These are phyloP conservation scores for Heliocidaris tuberculata DNA, from an alignment of 35 echinoderm and acorn worm species.

Conservation along the genomic window DNA sequence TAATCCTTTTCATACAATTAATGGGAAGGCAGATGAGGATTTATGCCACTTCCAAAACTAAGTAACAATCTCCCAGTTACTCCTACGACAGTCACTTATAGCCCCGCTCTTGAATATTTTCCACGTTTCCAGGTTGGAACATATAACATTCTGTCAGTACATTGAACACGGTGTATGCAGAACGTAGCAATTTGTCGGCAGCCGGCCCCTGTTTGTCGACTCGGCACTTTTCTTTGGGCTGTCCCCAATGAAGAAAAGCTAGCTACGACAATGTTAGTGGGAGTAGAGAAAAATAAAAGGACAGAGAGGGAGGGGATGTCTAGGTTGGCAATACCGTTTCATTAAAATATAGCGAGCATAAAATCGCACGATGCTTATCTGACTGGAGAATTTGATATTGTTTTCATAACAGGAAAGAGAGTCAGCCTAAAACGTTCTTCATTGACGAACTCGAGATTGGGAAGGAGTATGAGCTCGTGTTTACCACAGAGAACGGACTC, in stretches of 20 bases:
- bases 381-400: neutral
- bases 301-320: neutral
- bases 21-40: too few relatives aligned
- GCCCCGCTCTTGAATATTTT: too few relatives aligned
- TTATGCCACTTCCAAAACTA: too few relatives aligned
- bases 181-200: too few relatives aligned
- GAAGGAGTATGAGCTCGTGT: constrained; percentile 53
- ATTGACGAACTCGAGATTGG: constrained; percentile 55
- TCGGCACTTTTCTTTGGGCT: too few relatives aligned
- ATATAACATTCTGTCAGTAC: too few relatives aligned
- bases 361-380: neutral
- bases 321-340: neutral
- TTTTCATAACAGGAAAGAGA: constrained; percentile 31
- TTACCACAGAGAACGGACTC: constrained; percentile 26
- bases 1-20: too few relatives aligned
- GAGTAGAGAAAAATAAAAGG: neutral
- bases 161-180: too few relatives aligned
- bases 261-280: neutral
- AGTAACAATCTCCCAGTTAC: too few relatives aligned
- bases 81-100: too few relatives aligned
- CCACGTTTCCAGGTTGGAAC: too few relatives aligned
- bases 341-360: neutral
- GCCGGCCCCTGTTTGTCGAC: too few relatives aligned
- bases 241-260: neutral
- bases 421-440: constrained; percentile 39